Conservation (phyloP, 2,888 invertebrate species). For the Desoria tigrina region DNA sequence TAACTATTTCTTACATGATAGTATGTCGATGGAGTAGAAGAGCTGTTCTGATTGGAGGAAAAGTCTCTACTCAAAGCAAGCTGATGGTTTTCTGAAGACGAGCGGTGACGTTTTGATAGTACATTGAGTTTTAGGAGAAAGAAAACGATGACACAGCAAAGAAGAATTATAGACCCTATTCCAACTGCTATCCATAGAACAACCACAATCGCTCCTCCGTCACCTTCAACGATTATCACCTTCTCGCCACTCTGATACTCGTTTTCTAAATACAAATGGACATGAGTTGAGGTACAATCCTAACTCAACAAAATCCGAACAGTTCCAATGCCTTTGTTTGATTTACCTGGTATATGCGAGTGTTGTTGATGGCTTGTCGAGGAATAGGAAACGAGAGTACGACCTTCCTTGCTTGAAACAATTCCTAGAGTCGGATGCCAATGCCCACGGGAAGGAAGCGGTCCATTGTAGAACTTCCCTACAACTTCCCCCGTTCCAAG, state of each 20-base stretch:
- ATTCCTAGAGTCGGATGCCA: constrained; percentile 72
- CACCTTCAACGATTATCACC: constrained; percentile 46
- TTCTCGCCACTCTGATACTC: no score
- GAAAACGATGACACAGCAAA: constrained; percentile 66
- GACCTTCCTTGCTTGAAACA: constrained; percentile 68
- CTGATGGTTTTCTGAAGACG: constrained; percentile 55
- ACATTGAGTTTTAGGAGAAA: constrained; percentile 59
- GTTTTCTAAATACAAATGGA: no score
- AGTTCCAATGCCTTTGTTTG: no score
- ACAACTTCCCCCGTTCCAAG: constrained; percentile 76
- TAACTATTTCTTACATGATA: no score
- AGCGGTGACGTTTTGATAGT: no score
- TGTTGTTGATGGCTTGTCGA: constrained; percentile 61
- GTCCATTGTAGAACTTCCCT: constrained; percentile 75
- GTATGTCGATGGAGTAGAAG: no score
- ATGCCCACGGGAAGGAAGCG: constrained; percentile 65
- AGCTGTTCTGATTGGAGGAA: no score
- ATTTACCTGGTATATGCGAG: constrained; percentile 8
- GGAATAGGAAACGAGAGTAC: constrained; percentile 68
- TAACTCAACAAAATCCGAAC: no score
- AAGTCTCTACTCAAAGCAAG: no score
- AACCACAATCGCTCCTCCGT: constrained; percentile 55
- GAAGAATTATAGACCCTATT: constrained; percentile 67
- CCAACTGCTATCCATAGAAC: constrained; percentile 69
- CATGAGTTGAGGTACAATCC: no score